Conservation (phyloP, 2,113 vertebrate genomes). For the Sitta europaea region DNA sequence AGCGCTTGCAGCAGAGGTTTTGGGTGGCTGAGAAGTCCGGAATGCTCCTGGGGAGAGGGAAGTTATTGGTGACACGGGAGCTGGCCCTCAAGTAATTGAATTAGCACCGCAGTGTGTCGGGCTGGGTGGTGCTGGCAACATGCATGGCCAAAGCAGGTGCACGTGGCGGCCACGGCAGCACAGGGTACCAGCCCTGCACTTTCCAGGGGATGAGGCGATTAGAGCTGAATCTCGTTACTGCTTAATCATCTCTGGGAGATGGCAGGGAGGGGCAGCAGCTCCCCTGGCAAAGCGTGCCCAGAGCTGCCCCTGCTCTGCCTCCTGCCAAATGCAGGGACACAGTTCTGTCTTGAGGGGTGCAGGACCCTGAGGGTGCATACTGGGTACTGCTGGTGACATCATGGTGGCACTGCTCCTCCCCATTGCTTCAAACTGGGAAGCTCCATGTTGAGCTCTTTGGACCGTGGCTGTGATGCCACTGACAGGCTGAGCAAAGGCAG, state of each 20-base stretch:
- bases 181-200: not conserved
- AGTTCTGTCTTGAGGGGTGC: accelerated
- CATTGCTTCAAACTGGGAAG: accelerated
- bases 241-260: not conserved
- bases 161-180: not conserved
- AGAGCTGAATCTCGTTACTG: slow-evolving; percentile 42
- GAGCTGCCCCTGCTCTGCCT: not conserved
- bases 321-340: accelerated
- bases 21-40: not conserved
- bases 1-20: not conserved
- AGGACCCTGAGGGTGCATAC: accelerated
- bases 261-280: not conserved
- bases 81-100: not conserved
- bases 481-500: not conserved
- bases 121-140: accelerated
- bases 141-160: not conserved
- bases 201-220: not conserved
- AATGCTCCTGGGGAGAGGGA: not conserved
- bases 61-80: not conserved
- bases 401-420: accelerated
- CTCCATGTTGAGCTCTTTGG: not conserved
- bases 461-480: accelerated
- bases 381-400: not conserved
- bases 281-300: accelerated
- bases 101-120: accelerated